phyloP scores from a whole-genome alignment of 1,140 invertebrate species.

The Leucophenga varia region DNA sequence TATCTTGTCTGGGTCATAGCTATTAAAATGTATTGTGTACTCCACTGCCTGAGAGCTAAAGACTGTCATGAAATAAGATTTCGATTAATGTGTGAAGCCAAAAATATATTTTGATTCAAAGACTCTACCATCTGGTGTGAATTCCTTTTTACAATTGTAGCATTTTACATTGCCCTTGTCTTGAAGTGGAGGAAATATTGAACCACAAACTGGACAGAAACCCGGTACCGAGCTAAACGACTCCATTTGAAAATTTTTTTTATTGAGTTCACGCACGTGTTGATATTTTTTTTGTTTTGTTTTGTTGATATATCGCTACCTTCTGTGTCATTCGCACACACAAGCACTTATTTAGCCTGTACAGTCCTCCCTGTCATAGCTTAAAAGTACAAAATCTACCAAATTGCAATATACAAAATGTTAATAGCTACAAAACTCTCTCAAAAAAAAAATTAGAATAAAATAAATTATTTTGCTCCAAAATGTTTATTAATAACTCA shows the following conservation, averaged over 20 bases:
- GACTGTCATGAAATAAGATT: conserved; percentile 59
- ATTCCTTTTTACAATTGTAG: conserved; percentile 65
- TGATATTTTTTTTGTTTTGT: too few species aligned
- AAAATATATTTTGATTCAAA: too few species aligned
- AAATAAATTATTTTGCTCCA: too few species aligned
- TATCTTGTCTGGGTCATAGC: conserved; percentile 58
- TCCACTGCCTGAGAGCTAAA: conserved; percentile 66
- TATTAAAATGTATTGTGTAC: conserved; percentile 71
- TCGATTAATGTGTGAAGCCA: background rate
- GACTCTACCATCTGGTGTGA: conserved; percentile 63
- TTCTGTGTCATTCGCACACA: too few species aligned
- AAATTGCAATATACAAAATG: too few species aligned
- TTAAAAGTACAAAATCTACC: too few species aligned
- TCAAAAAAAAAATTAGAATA: too few species aligned
- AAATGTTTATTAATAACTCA: too few species aligned
- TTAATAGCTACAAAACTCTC: too few species aligned
- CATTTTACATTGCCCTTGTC: conserved; percentile 64
- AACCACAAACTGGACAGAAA: conserved; percentile 80
- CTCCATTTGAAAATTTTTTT: conserved; percentile 33
- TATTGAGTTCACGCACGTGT: conserved; percentile 30
- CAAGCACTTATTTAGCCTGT: too few species aligned
- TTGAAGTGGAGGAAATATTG: conserved; percentile 70
- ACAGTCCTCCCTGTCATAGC: too few species aligned
- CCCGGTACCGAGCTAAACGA: conserved; percentile 63
- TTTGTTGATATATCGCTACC: too few species aligned